These are phyloP conservation scores for Saguinus imperator DNA, from an alignment of 2,113 vertebrate genomes.

Conservation along the genomic window DNA sequence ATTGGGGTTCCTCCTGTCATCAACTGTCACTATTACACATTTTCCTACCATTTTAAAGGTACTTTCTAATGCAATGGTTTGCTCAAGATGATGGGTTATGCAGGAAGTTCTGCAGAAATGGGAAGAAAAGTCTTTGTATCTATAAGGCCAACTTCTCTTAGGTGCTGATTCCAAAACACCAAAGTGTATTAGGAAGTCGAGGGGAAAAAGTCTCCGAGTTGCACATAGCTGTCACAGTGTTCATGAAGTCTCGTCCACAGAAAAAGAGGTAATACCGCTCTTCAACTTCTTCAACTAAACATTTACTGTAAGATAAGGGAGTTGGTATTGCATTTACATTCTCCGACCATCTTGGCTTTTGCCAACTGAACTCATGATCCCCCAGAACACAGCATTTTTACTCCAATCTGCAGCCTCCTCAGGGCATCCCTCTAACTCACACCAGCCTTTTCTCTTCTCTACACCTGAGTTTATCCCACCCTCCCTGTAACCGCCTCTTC, in stretches of 20 bases:
- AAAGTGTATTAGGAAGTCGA: neutral
- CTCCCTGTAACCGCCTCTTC: neutral
- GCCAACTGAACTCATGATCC: neutral
- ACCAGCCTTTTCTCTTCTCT: neutral
- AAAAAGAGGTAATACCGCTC: neutral
- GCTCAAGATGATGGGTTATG: neutral
- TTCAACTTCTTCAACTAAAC: neutral
- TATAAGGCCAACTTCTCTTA: neutral
- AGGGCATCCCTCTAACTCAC: fast-evolving
- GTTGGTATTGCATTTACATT: neutral
- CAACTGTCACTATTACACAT: neutral
- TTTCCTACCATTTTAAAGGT: neutral
- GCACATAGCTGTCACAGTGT: neutral
- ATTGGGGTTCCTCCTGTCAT: neutral
- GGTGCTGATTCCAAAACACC: neutral
- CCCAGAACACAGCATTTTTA: neutral
- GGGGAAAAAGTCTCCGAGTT: neutral
- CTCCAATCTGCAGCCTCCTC: neutral
- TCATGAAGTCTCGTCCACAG: neutral
- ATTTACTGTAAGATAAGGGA: neutral
- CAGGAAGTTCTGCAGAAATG: too few relatives aligned
- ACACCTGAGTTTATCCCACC: neutral
- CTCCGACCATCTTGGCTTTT: neutral
- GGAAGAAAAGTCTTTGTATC: neutral
- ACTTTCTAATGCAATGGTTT: neutral